These are phyloP conservation scores for Microcaecilia unicolor DNA, from an alignment of 2,797 vertebrate species.

Conservation along the genomic window DNA sequence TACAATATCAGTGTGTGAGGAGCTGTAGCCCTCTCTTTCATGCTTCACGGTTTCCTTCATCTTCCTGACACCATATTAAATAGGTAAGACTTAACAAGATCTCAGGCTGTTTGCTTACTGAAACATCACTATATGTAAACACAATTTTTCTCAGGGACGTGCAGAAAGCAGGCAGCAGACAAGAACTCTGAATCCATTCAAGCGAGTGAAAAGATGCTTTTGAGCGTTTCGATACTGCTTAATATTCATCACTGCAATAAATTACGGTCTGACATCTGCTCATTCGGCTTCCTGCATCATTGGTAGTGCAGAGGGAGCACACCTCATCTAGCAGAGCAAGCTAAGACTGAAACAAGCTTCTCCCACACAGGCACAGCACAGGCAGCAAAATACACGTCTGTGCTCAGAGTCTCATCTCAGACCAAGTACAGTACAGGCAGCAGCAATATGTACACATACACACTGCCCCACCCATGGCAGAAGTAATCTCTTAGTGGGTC, in stretches of 20 bases:
- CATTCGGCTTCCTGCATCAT: neutral
- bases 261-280: conserved; percentile 13
- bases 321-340: neutral
- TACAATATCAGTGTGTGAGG: no score
- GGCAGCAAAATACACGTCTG: no score
- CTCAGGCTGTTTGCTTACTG: conserved; percentile 9
- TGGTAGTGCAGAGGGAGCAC: conserved; percentile 8
- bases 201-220: conserved; percentile 16
- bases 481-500: no score
- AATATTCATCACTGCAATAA: conserved; percentile 18
- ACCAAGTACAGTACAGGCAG: no score
- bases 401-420: no score
- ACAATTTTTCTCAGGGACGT: conserved; percentile 13
- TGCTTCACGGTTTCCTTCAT: conserved; percentile 10
- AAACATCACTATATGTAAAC: conserved; percentile 11
- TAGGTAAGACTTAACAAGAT: conserved; percentile 15
- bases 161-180: conserved; percentile 12
- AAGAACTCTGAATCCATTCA: conserved; percentile 18
- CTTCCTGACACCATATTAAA: conserved; percentile 9
- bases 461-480: no score
- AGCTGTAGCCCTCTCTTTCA: no score
- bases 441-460: no score
- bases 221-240: conserved; percentile 20
- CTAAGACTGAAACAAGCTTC: no score
- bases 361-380: no score